phyloP scores from a whole-genome alignment of 1,140 invertebrate species.

The Atta colombica region DNA sequence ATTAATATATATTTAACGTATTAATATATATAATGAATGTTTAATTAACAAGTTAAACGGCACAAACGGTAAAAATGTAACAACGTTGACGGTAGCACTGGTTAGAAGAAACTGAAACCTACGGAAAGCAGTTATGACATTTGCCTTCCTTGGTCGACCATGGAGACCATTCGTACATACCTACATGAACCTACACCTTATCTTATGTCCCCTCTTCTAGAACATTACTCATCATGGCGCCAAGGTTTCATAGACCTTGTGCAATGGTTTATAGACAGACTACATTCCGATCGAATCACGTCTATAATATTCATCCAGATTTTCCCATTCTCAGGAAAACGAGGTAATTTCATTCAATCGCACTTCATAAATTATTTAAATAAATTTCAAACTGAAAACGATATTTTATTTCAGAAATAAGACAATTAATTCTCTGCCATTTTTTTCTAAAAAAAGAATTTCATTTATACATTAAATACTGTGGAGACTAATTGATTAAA shows the following conservation, averaged over 20 bases:
- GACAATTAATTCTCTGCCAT: neutral
- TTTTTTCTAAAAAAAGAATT: neutral
- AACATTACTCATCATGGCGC: conserved; percentile 26
- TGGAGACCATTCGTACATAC: neutral
- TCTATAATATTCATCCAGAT: conserved; percentile 10
- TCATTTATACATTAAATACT: neutral
- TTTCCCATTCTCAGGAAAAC: neutral
- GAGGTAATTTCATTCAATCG: neutral
- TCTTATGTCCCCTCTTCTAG: conserved; percentile 46
- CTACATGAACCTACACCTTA: conserved; percentile 9
- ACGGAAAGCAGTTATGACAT: conserved; percentile 13
- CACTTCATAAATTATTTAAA: neutral
- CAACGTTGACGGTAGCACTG: conserved; percentile 14
- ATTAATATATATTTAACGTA: neutral
- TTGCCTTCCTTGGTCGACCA: conserved; percentile 17
- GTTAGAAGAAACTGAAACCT: conserved; percentile 67
- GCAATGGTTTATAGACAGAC: conserved; percentile 33
- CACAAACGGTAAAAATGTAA: neutral
- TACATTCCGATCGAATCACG: conserved; percentile 28
- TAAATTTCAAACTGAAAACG: neutral
- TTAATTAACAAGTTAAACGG: neutral
- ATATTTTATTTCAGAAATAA: neutral
- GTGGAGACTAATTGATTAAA: no score
- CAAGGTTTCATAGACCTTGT: conserved; percentile 61
- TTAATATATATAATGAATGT: neutral